Percentiles rank a stretch among this genome's conserved stretches.
Conservation (phyloP, 2,113 vertebrate genomes). For the Sapayoa aenigma region DNA sequence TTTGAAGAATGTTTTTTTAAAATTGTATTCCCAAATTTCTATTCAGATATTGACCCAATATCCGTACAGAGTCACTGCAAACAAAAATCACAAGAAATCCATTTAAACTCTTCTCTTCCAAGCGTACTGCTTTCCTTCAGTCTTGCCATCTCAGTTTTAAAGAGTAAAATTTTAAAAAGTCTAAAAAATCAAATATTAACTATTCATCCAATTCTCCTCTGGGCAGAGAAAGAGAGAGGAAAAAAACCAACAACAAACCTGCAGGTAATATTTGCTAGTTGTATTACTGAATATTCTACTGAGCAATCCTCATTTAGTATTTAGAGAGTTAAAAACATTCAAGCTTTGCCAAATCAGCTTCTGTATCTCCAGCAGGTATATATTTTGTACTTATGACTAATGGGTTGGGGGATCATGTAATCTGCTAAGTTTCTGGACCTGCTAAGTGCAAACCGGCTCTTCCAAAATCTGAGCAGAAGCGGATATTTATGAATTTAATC, state of each 20-base stretch:
- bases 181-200: neutral
- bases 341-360: neutral
- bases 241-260: neutral
- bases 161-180: neutral
- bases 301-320: neutral
- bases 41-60: neutral
- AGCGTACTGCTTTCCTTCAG: neutral
- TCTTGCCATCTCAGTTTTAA: neutral
- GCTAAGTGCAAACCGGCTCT: neutral
- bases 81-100: neutral
- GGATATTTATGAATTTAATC: neutral
- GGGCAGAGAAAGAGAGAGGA: neutral
- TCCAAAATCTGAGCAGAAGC: neutral
- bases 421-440: neutral
- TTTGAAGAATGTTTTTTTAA: neutral
- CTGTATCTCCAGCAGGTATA: neutral
- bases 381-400: neutral
- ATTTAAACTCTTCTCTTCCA: neutral
- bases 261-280: neutral
- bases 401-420: neutral
- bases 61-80: neutral
- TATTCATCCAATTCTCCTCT: neutral
- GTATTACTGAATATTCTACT: neutral
- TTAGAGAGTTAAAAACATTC: neutral
- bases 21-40: neutral